Percentiles rank a stretch among this genome's conserved stretches.
Conservation (phyloP, 2,797 vertebrate genomes). For the Gymnodraco acuticeps region DNA sequence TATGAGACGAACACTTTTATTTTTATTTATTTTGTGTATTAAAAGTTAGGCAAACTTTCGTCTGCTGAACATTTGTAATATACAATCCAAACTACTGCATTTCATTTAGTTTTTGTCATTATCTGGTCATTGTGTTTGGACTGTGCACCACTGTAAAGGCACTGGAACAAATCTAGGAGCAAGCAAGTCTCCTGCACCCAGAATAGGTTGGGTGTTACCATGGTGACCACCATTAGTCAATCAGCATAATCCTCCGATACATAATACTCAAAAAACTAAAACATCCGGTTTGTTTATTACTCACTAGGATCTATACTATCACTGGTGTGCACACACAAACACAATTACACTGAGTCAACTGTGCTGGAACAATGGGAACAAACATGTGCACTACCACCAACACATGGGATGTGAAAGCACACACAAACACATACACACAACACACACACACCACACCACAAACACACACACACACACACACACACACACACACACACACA, state of each 20-base stretch:
- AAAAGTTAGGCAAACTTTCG: too few relatives aligned
- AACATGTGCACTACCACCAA: neutral
- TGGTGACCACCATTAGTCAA: conserved; percentile 12
- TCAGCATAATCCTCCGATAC: neutral
- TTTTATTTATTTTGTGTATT: too few relatives aligned
- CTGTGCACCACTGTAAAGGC: too few relatives aligned
- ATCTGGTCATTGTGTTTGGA: too few relatives aligned
- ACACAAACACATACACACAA: neutral
- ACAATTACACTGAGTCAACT: neutral
- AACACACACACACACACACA: neutral
- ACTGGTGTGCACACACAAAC: too few relatives aligned
- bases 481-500: too few relatives aligned
- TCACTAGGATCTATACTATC: neutral
- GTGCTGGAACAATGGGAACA: neutral
- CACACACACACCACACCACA: neutral
- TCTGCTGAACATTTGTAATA: too few relatives aligned
- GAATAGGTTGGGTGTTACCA: neutral
- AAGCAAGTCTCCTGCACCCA: neutral
- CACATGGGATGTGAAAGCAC: neutral
- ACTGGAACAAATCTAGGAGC: neutral
- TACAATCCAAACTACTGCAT: too few relatives aligned
- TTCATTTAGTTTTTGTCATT: too few relatives aligned
- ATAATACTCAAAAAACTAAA: neutral
- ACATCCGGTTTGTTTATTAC: conserved; percentile 4
- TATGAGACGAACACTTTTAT: too few relatives aligned